Conservation (phyloP, 2,113 vertebrate species). For the Scalopus aquaticus region DNA sequence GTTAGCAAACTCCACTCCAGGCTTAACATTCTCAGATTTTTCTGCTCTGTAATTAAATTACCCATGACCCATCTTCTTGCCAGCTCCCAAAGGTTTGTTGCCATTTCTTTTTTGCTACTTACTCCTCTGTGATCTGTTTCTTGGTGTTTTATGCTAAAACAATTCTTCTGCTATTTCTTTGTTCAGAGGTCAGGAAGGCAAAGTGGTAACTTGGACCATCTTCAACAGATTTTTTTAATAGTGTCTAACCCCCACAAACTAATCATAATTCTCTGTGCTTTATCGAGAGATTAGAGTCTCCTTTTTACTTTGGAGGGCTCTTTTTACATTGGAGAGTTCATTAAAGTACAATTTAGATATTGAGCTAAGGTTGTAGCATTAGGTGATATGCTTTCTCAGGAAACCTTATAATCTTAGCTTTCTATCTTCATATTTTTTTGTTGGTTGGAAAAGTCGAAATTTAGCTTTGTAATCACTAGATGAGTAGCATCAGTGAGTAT, state of each 20-base stretch:
- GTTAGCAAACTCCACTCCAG: not conserved
- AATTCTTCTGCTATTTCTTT: not conserved
- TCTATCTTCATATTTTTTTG: not conserved
- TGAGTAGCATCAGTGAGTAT: not conserved
- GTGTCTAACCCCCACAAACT: not conserved
- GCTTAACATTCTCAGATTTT: not conserved
- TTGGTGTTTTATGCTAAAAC: not conserved
- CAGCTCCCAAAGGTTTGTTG: not conserved
- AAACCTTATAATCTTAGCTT: not conserved
- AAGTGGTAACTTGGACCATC: not conserved
- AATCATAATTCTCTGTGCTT: not conserved
- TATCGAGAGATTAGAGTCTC: not conserved
- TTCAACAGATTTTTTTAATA: not conserved
- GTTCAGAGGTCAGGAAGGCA: not conserved
- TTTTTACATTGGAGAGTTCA: not conserved
- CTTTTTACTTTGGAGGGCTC: not conserved
- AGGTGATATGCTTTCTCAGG: not conserved
- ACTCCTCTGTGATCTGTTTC: not conserved
- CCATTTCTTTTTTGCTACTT: not conserved
- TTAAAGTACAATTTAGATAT: not conserved
- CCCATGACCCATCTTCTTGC: not conserved
- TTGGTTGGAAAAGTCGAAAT: conserved; percentile 12
- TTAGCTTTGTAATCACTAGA: not conserved
- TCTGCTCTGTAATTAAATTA: not conserved
- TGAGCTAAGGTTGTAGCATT: not conserved